Evolutionary conservation across 1,140 invertebrate genomes (phyloP), one percentile per base, ranked within the genome.

Genomic region (Melitaea cinxia): DNA sequence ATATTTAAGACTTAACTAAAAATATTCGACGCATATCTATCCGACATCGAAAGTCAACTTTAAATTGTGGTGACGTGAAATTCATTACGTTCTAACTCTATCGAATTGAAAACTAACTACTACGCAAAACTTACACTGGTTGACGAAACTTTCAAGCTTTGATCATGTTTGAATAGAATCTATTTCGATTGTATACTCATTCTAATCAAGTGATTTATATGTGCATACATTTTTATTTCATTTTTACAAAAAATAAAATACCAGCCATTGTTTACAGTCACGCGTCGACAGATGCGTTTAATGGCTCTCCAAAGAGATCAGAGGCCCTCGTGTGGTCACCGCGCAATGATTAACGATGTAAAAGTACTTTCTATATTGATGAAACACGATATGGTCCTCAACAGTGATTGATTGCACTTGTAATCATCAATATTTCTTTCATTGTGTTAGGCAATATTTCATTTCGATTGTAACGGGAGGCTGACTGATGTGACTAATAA

Each of bases 251-350:
- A 1, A 14, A 19, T 39, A 17, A 21, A 55, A n/a, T 12, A 42
- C 39, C 54, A 1, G 52, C 37, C 26, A 57, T 68, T 60, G 55
- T 59, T 67, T 37, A 45, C 57, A 19, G 35, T 58, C 55, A 50
- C 19, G 14, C 24, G 52, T 65, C 45, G 57, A 57, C 62, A 60
- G 42, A 57, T 70, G 68, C 58, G 65, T 65, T 70, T 65, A 70
- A 70, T 70, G 59, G 63, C 62, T 62, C 60, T 68, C 62, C 28
- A 65, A 50, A 65, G 62, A 65, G 62, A 65, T 60, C 42, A 61
- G 37, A 33, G 42, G 33, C 47, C 52, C 61, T 64, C 56, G 60
- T 42, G 39, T 53, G 55, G 62, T 59, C 61, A 65, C 37, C 55
- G 33, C 24, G 28, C 35, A 57, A 65, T 57, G 62, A 65, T 65